These are phyloP conservation scores for Cremastinae sp. DNA, from an alignment of 2,888 invertebrate genomes.

Conservation along the genomic window DNA sequence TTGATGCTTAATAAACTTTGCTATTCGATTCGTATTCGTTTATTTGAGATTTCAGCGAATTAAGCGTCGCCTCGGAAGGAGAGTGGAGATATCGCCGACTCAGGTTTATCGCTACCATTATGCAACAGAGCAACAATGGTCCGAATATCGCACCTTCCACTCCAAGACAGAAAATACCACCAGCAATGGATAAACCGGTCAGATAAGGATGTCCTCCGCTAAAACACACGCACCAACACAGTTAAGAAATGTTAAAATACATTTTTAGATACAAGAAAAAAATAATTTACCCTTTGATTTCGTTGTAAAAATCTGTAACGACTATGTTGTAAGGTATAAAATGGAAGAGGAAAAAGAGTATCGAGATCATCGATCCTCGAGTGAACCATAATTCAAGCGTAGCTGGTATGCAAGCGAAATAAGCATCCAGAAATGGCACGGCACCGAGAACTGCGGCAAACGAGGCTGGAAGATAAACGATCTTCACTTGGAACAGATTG, in stretches of 20 bases:
- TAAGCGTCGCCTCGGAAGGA: conserved; percentile 83
- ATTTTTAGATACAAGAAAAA: conserved; percentile 1
- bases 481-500: conserved; percentile 95
- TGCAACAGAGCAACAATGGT: conserved; percentile 95
- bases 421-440: conserved; percentile 97
- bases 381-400: conserved; percentile 97
- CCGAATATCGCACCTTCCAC: conserved; percentile 98
- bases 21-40: conserved; percentile 62
- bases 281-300: conserved; percentile 93
- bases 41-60: conserved; percentile 69
- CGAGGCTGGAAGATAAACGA: conserved; percentile 97
- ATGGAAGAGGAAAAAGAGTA: conserved; percentile 90
- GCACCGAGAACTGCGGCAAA: conserved; percentile 96
- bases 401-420: conserved; percentile 97
- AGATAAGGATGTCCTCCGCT: conserved; percentile 98
- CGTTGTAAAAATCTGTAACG: conserved; percentile 97
- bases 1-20: conserved; percentile 50
- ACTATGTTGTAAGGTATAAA: conserved; percentile 95
- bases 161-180: conserved; percentile 98
- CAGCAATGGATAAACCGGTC: conserved; percentile 97
- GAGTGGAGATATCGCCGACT: conserved; percentile 79
- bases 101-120: conserved; percentile 95
- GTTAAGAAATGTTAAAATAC: neutral
- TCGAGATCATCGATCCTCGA: conserved; percentile 91
- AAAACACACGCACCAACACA: conserved; percentile 38